Evolutionary conservation across 92 coral and sea anemone genomes (phyloP).

Genomic region (Siderastrea radians): DNA sequence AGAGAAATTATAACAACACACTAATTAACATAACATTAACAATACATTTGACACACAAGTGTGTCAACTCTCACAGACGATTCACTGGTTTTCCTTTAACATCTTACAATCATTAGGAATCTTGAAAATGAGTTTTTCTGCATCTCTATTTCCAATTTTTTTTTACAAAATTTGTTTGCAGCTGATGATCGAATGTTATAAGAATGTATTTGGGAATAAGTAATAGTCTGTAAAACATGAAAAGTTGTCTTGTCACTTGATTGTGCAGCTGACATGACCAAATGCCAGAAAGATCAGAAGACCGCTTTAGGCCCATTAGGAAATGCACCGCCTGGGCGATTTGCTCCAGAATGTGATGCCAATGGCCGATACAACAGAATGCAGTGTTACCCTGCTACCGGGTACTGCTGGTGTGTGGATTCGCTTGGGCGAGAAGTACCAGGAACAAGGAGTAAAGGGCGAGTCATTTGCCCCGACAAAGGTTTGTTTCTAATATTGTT

Average conservation of each 20-base stretch:
- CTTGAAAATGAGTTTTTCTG: not conserved
- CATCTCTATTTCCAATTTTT: too few species aligned
- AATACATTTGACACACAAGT: too few species aligned
- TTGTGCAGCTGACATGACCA: constrained; percentile 72
- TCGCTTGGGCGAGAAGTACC: constrained; percentile 79
- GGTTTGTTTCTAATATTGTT: constrained; percentile 43
- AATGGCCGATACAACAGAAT: constrained; percentile 78
- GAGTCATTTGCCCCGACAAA: constrained; percentile 73
- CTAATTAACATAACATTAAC: too few species aligned
- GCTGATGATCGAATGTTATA: too few species aligned
- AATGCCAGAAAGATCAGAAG: constrained; percentile 78
- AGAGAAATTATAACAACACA: too few species aligned
- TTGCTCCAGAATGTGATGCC: constrained; percentile 81
- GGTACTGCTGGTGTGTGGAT: constrained; percentile 95
- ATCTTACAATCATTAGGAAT: too few species aligned
- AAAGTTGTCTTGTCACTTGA: not conserved
- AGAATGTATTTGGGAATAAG: not conserved
- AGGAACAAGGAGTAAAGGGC: constrained; percentile 83
- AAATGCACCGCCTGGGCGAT: constrained; percentile 81
- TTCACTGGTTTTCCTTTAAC: too few species aligned
- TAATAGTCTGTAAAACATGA: not conserved
- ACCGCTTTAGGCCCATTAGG: constrained; percentile 70
- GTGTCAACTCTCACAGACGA: too few species aligned
- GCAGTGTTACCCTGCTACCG: constrained; percentile 83
- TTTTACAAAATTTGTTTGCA: too few species aligned